A percentile compares a stretch with the other conserved stretches of the same genome.
Conservation (phyloP, 2,797 vertebrate species). For the Hylomyscus alleni region DNA sequence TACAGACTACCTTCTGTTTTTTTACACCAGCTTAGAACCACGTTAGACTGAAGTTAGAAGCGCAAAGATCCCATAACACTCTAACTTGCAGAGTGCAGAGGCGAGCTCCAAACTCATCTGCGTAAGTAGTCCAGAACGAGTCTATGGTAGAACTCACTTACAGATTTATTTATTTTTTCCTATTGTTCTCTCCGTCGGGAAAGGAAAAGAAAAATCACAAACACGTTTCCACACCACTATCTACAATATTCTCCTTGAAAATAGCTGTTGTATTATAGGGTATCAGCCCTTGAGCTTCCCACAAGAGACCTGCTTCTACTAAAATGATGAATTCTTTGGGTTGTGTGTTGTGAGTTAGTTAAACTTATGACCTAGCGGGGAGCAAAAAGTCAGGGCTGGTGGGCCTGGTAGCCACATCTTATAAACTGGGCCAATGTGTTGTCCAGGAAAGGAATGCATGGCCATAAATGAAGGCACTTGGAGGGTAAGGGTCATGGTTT, state of each 20-base stretch:
- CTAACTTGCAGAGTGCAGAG: not conserved
- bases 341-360: not conserved
- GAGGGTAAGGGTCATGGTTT: slow-evolving; percentile 87
- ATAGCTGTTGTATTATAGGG: not conserved
- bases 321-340: not conserved
- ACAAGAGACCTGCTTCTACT: not conserved
- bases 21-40: not conserved
- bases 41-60: not conserved
- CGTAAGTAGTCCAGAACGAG: not conserved
- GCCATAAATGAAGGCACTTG: slow-evolving; percentile 91
- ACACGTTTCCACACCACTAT: not conserved
- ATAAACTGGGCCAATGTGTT: slow-evolving; percentile 87
- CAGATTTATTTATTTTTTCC: not conserved
- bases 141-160: not conserved
- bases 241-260: not conserved
- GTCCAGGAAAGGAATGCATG: slow-evolving; percentile 88
- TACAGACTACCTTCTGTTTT: not conserved
- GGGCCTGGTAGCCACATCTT: slow-evolving; percentile 86
- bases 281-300: not conserved
- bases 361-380: not conserved
- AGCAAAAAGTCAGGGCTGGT: slow-evolving; percentile 69
- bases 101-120: not conserved
- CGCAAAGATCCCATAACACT: not conserved
- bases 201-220: not conserved
- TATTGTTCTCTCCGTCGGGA: not conserved